Base-by-base conservation (phyloP, 2,888 invertebrate genomes). In the Aproaerema taeniolella region DNA sequence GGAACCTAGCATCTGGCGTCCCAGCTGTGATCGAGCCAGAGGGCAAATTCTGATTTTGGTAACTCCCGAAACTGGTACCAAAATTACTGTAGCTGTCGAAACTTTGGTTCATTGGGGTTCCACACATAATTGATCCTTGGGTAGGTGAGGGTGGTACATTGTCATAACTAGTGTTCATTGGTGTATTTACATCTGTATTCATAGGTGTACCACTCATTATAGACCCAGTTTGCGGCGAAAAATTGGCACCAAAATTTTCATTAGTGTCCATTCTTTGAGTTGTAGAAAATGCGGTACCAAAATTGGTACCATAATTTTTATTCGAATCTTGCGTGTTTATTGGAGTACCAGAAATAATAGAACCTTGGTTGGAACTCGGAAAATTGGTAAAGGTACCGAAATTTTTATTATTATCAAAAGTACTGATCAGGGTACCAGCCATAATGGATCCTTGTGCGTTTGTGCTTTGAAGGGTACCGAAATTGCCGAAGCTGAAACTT, bases 341-440 rank as follows among this genome's bases (percentile, higher is more conserved):
- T 6, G 63, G 59, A 0, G 64, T 61, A 3, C 67, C 67, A 17
- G 55, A 51, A 1, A 55, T 38, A 5, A 66, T 63, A 0, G 66
- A 60, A 0, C 60, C 66, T 30, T 53, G 57, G 51, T 35, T 28
- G 29, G 11, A 11, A 30, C n/a, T 30, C n/a, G 26, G n/a, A 20
- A 6, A 20, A 20, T 20, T 20, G 8, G 4, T 6, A 12, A 8
- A 28, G 37, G 12, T 34, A 30, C 30, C 9, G 30, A 30, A 30
- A 30, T 30, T 30, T 12, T 10, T 12, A 13, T n/a, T 26, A 26
- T 5, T n/a, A n/a, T 30, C 11, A n/a, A 15, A 24, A 41, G 40
- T 36, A 25, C 38, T 46, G 30, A 59, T 51, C 1, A 52, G 55
- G 1, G 46, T 54, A 9, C 47, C 54, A 17, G 41, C 43, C 12